A percentile compares a stretch with the other conserved stretches of the same genome.
phyloP scores from a whole-genome alignment of 2,888 invertebrate genomes.

The Erpobdella octoculata region DNA sequence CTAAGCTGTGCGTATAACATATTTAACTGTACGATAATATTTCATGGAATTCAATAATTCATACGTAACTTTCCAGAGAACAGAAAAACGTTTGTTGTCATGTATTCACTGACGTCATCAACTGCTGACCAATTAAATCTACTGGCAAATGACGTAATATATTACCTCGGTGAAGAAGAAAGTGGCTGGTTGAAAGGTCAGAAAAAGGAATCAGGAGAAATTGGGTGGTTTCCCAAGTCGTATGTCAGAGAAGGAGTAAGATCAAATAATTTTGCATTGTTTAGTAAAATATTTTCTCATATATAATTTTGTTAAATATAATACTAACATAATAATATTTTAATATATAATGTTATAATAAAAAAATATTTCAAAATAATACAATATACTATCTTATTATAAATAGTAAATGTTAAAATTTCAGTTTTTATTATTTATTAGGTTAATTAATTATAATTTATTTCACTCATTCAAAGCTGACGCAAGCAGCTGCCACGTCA shows the following conservation, averaged over 20 bases:
- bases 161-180: conserved; percentile 39
- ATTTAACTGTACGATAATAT: too few relatives aligned
- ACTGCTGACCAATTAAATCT: conserved; percentile 41
- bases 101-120: conserved; percentile 42
- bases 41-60: too few relatives aligned
- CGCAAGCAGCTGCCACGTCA: background rate
- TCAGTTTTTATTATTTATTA: background rate
- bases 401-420: background rate
- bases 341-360: background rate
- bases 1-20: too few relatives aligned
- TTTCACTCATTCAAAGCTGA: background rate
- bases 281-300: too few relatives aligned
- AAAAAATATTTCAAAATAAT: background rate
- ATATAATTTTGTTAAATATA: background rate
- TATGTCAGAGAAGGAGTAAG: conserved; percentile 42
- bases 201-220: conserved; percentile 38
- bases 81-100: conserved; percentile 39
- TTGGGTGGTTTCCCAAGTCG: conserved; percentile 46
- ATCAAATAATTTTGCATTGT: background rate
- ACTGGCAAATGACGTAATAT: conserved; percentile 42
- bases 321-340: background rate
- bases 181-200: conserved; percentile 47
- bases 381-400: background rate
- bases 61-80: conserved; percentile 11
- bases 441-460: background rate